Base-by-base conservation (phyloP, 2,113 vertebrate species). In the Oncorhynchus nerka region DNA sequence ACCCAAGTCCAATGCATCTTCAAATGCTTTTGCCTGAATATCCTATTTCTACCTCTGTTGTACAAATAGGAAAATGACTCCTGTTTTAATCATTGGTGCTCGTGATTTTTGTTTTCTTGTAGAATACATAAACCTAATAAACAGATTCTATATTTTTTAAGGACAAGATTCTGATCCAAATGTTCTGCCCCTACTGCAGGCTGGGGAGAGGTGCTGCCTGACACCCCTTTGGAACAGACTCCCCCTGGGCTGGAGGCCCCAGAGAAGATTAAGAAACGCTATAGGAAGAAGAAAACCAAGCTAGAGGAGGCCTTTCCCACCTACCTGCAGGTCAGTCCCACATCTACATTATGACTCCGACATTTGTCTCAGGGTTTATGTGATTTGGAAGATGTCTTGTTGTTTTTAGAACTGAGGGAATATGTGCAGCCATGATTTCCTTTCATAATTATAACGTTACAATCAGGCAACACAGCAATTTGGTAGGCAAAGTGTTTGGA, bases 241-340 rank as follows among this genome's bases (percentile, higher is more conserved):
- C 85, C 92, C 5, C 92, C 94, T 59, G 92, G 94, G 77, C 91
- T 92, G 64, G 97, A 98, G 66, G 95, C 92, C 70, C 95, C 93
- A 3, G 97, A 99, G 82, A 99, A 99, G 93, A 96, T 96, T 75
- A 97, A 98, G 89, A 98, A 99, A 78, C 96, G 97, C 76, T 99
- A 99, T 85, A 83, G 97, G 67, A 99, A 99, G 87, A 97, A 97
- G 93, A 99, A 99, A 91, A 99, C 97, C 57, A 99, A 99, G 78
- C 94, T 99, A 4, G 97, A 99, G 82, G 97, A 99, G 86, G 96
- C 94, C 2, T 99, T 99, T 85, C 97, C 97, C 80, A 91, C 94
- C 48, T 99, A 99, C 77, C 89, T 99, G 75, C 97, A 99, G 94
- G 97, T 97, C 87, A 62, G 86, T 77, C 9, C 68, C 61, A 11